These are phyloP conservation scores for Mamestra brassicae DNA, from an alignment of 2,888 invertebrate species.

Conservation along the genomic window DNA sequence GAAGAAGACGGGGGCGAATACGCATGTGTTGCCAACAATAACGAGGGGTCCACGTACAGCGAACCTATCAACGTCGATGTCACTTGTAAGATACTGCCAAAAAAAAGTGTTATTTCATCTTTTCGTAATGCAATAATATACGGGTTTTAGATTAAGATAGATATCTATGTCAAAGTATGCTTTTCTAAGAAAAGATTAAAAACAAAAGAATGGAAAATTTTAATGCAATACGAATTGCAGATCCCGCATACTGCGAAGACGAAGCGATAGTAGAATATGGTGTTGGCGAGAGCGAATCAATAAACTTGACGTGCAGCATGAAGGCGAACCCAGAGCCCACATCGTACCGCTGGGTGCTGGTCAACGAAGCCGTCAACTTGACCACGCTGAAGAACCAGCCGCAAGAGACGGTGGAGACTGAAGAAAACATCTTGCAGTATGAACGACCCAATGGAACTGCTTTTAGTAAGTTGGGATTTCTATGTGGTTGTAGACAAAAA, in stretches of 20 bases:
- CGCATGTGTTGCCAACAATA: constrained; percentile 83
- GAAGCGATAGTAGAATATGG: constrained; percentile 79
- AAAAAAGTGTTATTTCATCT: background rate
- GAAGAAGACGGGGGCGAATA: constrained; percentile 83
- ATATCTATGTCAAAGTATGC: background rate
- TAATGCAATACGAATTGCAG: constrained; percentile 66
- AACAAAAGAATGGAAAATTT: background rate
- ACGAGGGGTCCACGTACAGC: constrained; percentile 80
- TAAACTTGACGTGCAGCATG: constrained; percentile 84
- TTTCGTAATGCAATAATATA: background rate
- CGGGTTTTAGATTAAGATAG: too few species aligned
- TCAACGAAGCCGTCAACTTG: constrained; percentile 75
- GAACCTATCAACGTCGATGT: constrained; percentile 80
- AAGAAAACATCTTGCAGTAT: constrained; percentile 75
- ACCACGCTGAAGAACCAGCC: constrained; percentile 71
- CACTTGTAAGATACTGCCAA: constrained; percentile 76
- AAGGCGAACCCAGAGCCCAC: constrained; percentile 79
- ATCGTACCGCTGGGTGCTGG: constrained; percentile 82
- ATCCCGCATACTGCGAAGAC: constrained; percentile 83
- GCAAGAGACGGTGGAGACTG: constrained; percentile 74
- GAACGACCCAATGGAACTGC: constrained; percentile 80
- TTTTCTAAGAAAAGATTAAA: background rate
- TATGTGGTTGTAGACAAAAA: background rate
- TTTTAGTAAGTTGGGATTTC: constrained; percentile 74
- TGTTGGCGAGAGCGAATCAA: constrained; percentile 78